Evolutionary conservation across 2,113 vertebrate species (phyloP), one percentile per base, ranked within the genome.

Genomic region (Lepisosteus oculatus): DNA sequence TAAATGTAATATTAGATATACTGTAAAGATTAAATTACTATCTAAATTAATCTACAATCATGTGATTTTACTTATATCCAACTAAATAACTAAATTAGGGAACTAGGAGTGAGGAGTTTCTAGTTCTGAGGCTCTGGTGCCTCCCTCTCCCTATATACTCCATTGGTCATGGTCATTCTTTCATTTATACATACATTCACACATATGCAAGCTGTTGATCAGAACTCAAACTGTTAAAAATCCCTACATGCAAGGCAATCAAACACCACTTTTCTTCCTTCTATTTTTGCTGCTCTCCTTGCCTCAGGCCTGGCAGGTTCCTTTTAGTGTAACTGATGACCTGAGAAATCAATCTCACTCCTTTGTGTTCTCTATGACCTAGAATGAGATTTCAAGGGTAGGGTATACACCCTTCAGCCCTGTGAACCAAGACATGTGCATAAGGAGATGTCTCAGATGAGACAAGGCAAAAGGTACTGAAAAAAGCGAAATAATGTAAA

Each of bases 321-420:
- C 62, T 65, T 65, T 15, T 65, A 29, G n/a, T 65, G 62, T 65
- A 65, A 65, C 62, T 65, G 62, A 65, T 65, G 62, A 65, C 62
- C 62, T 65, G 62, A 65, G 62, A 65, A 65, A 65, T 65, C 62
- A 65, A 65, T 65, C 62, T 29, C 17, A 7, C 17, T 65, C 62
- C 62, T 65, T 65, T 29, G 8, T 65, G 17, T 41, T 65, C 17
- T 65, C 9, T 65, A 15, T 65, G 62, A 65, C 62, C 62, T 65
- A 65, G 57, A 65, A 65, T 65, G 62, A 65, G 42, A 65, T 65
- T 65, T 65, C 17, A 65, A 65, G 62, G 62, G 3, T 9, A 42
- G 62, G 42, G 42, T 65, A 7, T 43, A 42, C 29, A 7, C 29
- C 62, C n/a, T 8, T 65, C n/a, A 65, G 6, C 15, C 29, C n/a